Evolutionary conservation across 2,113 vertebrate genomes (phyloP).

Genomic region (Lepidothrix coronata): DNA sequence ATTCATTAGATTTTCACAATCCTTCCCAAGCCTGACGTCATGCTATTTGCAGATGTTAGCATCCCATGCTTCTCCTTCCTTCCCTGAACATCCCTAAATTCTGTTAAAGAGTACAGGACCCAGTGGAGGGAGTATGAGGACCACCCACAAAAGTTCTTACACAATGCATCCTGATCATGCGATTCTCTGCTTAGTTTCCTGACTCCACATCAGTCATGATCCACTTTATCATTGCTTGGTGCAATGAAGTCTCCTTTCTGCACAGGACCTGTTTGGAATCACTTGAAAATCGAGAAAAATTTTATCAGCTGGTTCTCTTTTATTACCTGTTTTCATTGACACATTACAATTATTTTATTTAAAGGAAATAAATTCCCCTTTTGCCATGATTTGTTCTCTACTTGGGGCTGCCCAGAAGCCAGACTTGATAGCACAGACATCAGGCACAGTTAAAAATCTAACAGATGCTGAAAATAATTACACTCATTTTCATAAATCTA

Average conservation of each 20-base stretch:
- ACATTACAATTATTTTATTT: neutral
- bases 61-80: neutral
- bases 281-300: neutral
- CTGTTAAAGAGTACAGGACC: neutral
- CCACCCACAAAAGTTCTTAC: neutral
- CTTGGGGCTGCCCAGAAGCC: neutral
- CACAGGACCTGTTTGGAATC: neutral
- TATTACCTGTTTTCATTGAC: neutral
- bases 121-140: accelerated
- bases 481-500: neutral
- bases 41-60: neutral
- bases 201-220: neutral
- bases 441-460: neutral
- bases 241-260: neutral
- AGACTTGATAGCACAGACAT: neutral
- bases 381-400: neutral
- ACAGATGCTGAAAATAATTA: neutral
- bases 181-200: neutral
- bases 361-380: neutral
- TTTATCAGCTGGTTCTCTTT: neutral
- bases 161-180: neutral
- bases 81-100: neutral
- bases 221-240: neutral
- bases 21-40: neutral
- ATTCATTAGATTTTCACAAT: neutral